Conservation (phyloP, 2,113 vertebrate genomes). For the Corvus hawaiiensis region DNA sequence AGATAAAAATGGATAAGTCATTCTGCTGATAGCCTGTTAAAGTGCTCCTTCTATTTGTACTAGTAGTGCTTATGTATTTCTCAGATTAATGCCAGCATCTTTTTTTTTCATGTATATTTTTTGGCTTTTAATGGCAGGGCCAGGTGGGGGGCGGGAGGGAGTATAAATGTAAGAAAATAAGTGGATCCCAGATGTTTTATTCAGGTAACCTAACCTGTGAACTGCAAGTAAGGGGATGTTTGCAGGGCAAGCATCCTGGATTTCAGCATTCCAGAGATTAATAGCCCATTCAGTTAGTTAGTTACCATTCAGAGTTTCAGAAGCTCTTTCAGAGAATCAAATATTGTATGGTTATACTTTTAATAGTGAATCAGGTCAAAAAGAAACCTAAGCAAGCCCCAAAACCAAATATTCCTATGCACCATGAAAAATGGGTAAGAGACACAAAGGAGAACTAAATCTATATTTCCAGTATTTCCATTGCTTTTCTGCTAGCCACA, state of each 20-base stretch:
- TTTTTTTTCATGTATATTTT: background rate
- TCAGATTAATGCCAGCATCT: background rate
- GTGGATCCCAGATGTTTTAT: background rate
- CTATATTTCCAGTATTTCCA: slow-evolving; percentile 4
- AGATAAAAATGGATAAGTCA: slow-evolving; percentile 62
- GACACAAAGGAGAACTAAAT: slow-evolving; percentile 1
- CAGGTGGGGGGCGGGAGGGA: background rate
- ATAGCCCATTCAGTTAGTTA: background rate
- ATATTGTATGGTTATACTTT: background rate
- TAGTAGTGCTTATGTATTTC: background rate
- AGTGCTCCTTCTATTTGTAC: background rate
- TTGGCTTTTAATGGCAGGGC: background rate
- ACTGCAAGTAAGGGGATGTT: background rate
- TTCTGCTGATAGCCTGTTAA: background rate
- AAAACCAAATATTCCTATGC: background rate
- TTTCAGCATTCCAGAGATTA: background rate
- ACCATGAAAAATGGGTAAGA: background rate
- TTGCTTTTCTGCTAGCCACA: slow-evolving; percentile 26
- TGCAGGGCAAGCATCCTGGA: background rate
- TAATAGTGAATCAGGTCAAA: background rate
- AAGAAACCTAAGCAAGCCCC: background rate
- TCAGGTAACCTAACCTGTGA: background rate
- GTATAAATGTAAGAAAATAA: background rate
- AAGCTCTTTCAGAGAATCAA: background rate
- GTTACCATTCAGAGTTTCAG: background rate